phyloP scores from a whole-genome alignment of 1,140 invertebrate genomes.

The Orussus abietinus region DNA sequence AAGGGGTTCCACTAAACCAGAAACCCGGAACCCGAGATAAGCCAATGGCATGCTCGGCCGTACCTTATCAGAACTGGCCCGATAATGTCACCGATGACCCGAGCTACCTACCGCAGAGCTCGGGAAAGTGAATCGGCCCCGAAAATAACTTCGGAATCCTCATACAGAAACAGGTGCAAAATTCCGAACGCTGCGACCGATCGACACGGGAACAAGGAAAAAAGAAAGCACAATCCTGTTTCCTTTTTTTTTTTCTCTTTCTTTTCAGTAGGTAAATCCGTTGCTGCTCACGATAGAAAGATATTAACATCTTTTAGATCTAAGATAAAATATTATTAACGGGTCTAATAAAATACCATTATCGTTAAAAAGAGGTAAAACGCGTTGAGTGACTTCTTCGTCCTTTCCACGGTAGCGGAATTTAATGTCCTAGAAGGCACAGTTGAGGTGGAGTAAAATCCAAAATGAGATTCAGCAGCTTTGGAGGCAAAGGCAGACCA shows the following conservation, averaged over 20 bases:
- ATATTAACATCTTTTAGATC: neutral
- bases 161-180: neutral
- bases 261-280: constrained; percentile 28
- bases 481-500: neutral
- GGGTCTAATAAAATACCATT: too few relatives aligned
- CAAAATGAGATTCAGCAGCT: constrained; percentile 5
- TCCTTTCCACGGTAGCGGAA: too few relatives aligned
- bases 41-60: constrained; percentile 29
- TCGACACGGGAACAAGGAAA: constrained; percentile 23
- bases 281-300: neutral
- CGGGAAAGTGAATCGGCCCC: constrained; percentile 1
- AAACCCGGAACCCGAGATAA: constrained; percentile 16
- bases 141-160: constrained; percentile 9
- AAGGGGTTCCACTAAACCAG: constrained; percentile 11
- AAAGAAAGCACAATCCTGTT: too few relatives aligned
- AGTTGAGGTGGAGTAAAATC: constrained; percentile 1
- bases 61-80: constrained; percentile 37
- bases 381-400: too few relatives aligned
- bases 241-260: too few relatives aligned
- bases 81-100: constrained; percentile 32
- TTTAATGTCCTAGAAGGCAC: neutral
- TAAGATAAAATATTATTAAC: neutral
- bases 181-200: constrained; percentile 17
- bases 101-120: constrained; percentile 37
- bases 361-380: too few relatives aligned